These are phyloP conservation scores for Micromys minutus DNA, from an alignment of 2,113 vertebrate species.

Conservation along the genomic window DNA sequence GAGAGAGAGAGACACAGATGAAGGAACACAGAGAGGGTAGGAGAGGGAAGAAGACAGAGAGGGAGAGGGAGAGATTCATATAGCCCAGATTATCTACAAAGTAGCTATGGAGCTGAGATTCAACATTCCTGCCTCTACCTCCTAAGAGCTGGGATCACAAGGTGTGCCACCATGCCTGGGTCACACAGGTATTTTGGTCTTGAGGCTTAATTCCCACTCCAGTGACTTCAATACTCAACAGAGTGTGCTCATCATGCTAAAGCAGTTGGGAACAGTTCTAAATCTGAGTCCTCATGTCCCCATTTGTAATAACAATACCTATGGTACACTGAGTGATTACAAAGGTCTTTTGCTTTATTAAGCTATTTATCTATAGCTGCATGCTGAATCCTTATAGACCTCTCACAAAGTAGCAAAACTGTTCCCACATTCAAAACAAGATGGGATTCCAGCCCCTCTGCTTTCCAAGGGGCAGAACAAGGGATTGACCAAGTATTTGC, in stretches of 20 bases:
- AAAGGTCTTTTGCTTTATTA: background rate
- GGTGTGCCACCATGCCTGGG: background rate
- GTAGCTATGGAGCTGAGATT: background rate
- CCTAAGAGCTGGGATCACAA: background rate
- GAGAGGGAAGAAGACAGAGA: background rate
- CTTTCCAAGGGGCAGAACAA: background rate
- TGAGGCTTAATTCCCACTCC: background rate
- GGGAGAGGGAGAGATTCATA: background rate
- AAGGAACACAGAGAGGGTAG: background rate
- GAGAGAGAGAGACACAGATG: background rate
- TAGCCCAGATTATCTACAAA: background rate
- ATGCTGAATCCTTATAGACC: background rate
- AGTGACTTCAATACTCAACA: rapidly evolving
- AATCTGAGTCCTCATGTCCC: background rate
- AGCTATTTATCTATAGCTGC: background rate
- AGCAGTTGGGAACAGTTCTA: background rate
- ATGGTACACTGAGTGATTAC: background rate
- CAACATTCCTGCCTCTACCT: background rate
- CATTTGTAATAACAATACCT: background rate
- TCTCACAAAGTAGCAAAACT: background rate
- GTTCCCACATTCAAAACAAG: background rate
- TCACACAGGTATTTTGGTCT: rapidly evolving
- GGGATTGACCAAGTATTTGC: too few species aligned
- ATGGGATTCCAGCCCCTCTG: background rate
- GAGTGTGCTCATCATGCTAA: background rate